These are phyloP conservation scores for Mechanitis mazaeus DNA, from an alignment of 2,888 invertebrate species.

Conservation along the genomic window DNA sequence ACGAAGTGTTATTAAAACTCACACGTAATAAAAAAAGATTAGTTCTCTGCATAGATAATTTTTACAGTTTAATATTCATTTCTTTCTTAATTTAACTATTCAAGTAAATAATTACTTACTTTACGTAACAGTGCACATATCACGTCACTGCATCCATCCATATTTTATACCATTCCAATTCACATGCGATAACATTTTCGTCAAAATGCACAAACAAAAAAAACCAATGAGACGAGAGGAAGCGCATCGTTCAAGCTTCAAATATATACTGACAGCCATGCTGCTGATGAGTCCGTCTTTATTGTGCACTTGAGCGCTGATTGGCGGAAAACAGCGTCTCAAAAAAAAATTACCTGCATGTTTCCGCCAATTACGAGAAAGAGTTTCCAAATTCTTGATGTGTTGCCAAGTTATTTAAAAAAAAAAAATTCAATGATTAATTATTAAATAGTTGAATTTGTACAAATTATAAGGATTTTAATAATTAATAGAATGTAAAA, in stretches of 20 bases:
- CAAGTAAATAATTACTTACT: constrained; percentile 42
- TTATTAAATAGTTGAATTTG: no score
- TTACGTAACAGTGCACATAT: constrained; percentile 53
- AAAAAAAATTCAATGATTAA: no score
- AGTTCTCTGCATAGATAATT: constrained; percentile 9
- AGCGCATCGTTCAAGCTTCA: constrained; percentile 90
- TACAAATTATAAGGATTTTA: no score
- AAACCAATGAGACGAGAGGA: constrained; percentile 84
- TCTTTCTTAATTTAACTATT: not conserved
- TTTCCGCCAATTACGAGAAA: constrained; percentile 53
- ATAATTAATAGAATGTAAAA: no score
- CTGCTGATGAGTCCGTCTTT: constrained; percentile 91
- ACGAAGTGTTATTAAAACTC: not conserved
- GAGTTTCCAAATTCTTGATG: constrained; percentile 53
- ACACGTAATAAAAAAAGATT: constrained; percentile 8
- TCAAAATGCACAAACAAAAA: constrained; percentile 74
- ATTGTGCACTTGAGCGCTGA: constrained; percentile 81
- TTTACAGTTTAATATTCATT: constrained; percentile 5
- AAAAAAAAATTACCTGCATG: constrained; percentile 50
- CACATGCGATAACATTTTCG: constrained; percentile 76
- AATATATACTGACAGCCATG: constrained; percentile 99
- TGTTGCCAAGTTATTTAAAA: constrained; percentile 43
- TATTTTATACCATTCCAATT: constrained; percentile 67
- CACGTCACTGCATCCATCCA: constrained; percentile 76
- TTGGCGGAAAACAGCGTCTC: constrained; percentile 72